A percentile compares a stretch with the other conserved stretches of the same genome.
Conservation (phyloP, 2,113 vertebrate species). For the Acrocephalus arundinaceus region DNA sequence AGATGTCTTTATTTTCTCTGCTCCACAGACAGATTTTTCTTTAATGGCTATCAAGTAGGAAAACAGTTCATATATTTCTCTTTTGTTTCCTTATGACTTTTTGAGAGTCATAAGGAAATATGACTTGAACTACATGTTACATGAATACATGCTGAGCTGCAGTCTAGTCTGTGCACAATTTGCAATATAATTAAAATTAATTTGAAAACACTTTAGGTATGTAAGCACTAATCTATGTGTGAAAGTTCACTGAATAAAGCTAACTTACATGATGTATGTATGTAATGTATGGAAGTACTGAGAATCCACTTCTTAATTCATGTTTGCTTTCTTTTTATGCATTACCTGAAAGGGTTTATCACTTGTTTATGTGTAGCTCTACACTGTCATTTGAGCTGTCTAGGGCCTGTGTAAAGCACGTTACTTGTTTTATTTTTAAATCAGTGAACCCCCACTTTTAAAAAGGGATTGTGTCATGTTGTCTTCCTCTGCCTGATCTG, state of each 20-base stretch:
- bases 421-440: background rate
- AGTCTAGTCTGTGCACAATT: background rate
- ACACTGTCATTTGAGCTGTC: background rate
- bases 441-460: background rate
- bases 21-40: background rate
- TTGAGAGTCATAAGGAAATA: background rate
- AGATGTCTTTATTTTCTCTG: background rate
- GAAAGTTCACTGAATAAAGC: background rate
- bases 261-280: background rate
- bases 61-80: background rate
- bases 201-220: background rate
- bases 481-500: background rate
- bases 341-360: background rate
- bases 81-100: background rate
- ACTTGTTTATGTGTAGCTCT: background rate
- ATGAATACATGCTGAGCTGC: background rate
- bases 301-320: background rate
- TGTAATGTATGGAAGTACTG: background rate
- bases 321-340: background rate
- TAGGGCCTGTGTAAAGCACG: background rate
- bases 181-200: background rate
- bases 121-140: background rate
- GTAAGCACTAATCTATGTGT: background rate
- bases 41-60: background rate
- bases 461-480: background rate